Conservation (phyloP, 2,113 vertebrate genomes). For the Meleagris gallopavo region DNA sequence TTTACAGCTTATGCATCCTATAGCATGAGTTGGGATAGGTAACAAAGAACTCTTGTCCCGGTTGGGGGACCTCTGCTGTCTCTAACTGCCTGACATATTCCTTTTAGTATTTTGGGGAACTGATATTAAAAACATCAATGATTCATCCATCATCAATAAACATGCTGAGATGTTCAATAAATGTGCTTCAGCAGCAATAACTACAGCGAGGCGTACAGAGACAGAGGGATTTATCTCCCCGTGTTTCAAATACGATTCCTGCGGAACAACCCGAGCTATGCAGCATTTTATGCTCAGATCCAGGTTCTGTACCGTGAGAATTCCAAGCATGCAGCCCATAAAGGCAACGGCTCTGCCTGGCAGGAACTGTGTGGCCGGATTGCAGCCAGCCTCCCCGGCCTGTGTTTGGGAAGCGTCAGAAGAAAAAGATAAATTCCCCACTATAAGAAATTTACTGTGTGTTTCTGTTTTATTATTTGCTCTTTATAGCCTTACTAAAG, state of each 20-base stretch:
- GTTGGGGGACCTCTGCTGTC: not conserved
- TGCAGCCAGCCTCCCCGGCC: accelerated
- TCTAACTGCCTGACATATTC: not conserved
- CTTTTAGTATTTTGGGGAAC: not conserved
- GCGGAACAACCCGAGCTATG: not conserved
- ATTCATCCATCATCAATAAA: slow-evolving; percentile 24
- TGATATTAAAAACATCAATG: not conserved
- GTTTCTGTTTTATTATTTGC: not conserved
- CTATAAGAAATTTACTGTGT: not conserved
- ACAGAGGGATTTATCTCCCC: not conserved
- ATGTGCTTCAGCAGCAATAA: not conserved
- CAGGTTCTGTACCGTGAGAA: not conserved
- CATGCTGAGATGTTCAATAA: not conserved
- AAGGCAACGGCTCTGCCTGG: not conserved
- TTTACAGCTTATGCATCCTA: not conserved
- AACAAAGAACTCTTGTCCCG: not conserved
- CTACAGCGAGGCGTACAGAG: not conserved
- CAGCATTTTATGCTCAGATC: not conserved
- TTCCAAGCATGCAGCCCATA: not conserved
- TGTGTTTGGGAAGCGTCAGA: accelerated
- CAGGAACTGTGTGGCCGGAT: not conserved
- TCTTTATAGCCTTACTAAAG: slow-evolving; percentile 20
- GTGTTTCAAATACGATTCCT: not conserved
- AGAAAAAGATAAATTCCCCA: not conserved
- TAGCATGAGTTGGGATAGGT: not conserved